Evolutionary conservation across 2,113 vertebrate species (phyloP).

Genomic region (Chitala chitala): DNA sequence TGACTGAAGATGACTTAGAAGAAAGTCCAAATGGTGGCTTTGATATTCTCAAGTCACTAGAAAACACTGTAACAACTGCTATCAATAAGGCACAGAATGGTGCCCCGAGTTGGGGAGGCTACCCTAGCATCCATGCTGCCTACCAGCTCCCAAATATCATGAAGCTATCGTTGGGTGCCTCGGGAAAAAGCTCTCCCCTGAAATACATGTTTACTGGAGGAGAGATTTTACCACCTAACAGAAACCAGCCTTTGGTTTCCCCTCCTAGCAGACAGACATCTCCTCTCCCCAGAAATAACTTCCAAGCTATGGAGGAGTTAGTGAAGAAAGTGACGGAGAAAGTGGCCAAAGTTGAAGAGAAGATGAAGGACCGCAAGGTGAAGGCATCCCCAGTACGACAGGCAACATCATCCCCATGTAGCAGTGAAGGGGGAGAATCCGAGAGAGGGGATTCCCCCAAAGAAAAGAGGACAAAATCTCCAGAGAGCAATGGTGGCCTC

Average conservation of each 20-base stretch:
- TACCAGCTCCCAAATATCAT: slow-evolving; percentile 94
- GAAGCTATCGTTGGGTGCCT: slow-evolving; percentile 73
- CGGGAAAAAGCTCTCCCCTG: slow-evolving; percentile 73
- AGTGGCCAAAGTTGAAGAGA: slow-evolving; percentile 83
- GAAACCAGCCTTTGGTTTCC: slow-evolving; percentile 77
- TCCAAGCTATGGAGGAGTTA: slow-evolving; percentile 88
- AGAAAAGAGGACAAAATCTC: slow-evolving; percentile 74
- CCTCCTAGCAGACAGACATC: slow-evolving; percentile 76
- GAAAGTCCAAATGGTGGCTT: slow-evolving; percentile 91
- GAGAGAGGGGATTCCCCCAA: slow-evolving; percentile 67
- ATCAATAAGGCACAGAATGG: slow-evolving; percentile 98
- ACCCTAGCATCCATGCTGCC: slow-evolving; percentile 97
- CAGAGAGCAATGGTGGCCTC: slow-evolving; percentile 55
- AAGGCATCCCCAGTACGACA: slow-evolving; percentile 73
- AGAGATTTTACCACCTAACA: slow-evolving; percentile 71
- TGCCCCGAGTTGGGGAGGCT: slow-evolving; percentile 93
- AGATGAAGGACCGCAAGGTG: slow-evolving; percentile 73
- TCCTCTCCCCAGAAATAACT: slow-evolving; percentile 83
- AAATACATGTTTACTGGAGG: slow-evolving; percentile 74
- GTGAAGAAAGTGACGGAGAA: slow-evolving; percentile 93
- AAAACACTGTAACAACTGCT: slow-evolving; percentile 93
- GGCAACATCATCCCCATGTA: slow-evolving; percentile 68
- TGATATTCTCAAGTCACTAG: slow-evolving; percentile 94
- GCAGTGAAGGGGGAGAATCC: slow-evolving; percentile 74
- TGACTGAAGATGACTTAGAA: slow-evolving; percentile 94